Base-by-base conservation (phyloP, 64 coral and sea anemone genomes). In the Stichodactyla helianthus region DNA sequence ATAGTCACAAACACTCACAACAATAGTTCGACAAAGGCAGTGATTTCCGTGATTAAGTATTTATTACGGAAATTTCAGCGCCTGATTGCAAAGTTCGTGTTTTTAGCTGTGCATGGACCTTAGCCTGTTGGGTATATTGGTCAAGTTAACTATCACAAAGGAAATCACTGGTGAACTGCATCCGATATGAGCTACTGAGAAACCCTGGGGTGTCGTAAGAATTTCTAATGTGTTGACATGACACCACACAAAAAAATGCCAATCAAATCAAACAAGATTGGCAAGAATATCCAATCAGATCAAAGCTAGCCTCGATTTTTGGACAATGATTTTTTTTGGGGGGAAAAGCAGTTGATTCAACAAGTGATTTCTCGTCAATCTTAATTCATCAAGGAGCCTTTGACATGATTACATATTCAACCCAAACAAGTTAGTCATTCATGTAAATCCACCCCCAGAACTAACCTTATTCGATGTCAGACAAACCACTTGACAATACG, bases 181-280 rank as follows among this genome's bases (percentile, higher is more conserved):
- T 26, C 9, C 26, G 68, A 8, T 74, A 31, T 31, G 22, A 9
- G 22, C 25, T 74, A 25, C 68, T 14, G 20, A 84, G 83, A 58
- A 63, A 28, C 59, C 59, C 83, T 62, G 4, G 18, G 17, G 53
- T 84, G 54, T 84, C 54, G 54, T 57, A 63, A 58, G 54, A 84
- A 84, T 84, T 60, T 60, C 6, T 84, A 63, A 58, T 84, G 83
- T 25, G 16, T 60, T 27, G 54, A 59, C 25, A 31, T 74, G 26
- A 74, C 23, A 74, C 68, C 68, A 11, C 68, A 84, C 55, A 17
- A 51, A 17, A 17, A 57, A 25, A 63, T 60, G 59, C n/a, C 27
- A 63, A 59, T 57, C 83, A 60, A 84, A 35, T 54, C 55, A 51
- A 63, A 10, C 12, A 17, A 23, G 23, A 82, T 52, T 27, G 50